Evolutionary conservation across 2,113 vertebrate species (phyloP).

Genomic region (Zosterops hypoxanthus): DNA sequence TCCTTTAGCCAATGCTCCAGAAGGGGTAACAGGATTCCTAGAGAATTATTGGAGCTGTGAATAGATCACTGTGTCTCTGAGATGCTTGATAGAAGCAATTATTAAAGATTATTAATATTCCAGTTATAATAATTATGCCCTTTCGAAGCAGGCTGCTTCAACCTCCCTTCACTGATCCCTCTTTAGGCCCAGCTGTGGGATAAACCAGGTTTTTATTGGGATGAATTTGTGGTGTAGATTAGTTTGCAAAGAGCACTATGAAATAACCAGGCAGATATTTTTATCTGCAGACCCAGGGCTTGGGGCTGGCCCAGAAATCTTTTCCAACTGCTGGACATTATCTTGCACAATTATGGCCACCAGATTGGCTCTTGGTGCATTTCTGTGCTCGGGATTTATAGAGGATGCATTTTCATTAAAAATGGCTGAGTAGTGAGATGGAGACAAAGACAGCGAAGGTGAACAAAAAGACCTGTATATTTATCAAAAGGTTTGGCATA

Average conservation of each 20-base stretch:
- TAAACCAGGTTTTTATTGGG: background rate
- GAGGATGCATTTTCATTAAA: conserved; percentile 54
- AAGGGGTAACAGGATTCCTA: background rate
- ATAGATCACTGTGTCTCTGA: background rate
- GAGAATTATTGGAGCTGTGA: background rate
- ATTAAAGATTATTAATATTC: background rate
- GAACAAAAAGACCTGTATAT: conserved; percentile 45
- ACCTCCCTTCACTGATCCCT: background rate
- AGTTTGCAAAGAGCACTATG: background rate
- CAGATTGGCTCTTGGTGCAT: background rate
- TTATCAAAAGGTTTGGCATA: conserved; percentile 61
- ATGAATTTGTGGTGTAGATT: background rate
- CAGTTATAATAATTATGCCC: background rate
- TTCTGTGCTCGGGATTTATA: background rate
- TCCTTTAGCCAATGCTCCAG: background rate
- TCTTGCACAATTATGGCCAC: background rate
- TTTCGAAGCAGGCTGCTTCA: background rate
- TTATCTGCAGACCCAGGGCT: background rate
- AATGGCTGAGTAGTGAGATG: conserved; percentile 50
- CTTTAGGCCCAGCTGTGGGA: background rate
- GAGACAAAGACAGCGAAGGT: conserved; percentile 51
- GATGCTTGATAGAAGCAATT: background rate
- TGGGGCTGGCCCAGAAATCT: background rate
- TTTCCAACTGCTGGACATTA: background rate
- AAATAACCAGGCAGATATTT: background rate